Base-by-base conservation (phyloP, 2,113 vertebrate genomes). In the Aviceda subcristata region DNA sequence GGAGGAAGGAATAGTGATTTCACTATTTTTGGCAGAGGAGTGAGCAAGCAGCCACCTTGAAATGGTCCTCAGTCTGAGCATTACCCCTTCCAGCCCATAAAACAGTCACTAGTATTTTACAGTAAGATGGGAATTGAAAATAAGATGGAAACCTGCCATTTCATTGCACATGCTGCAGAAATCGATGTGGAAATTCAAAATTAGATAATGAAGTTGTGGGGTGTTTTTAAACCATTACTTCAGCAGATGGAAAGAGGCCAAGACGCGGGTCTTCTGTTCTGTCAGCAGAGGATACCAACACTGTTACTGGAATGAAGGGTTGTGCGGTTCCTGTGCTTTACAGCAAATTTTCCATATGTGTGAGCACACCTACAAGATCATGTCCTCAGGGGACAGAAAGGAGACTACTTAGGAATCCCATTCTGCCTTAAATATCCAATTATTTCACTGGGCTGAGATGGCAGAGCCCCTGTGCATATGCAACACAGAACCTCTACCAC, bases 81-180 rank as follows among this genome's bases (percentile, higher is more conserved):
- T 78, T 78, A 71, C 79, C 51, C 82, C 67, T 95, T 96, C 68
- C 56, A 89, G 79, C 72, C 38, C 86, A 89, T 89, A 92, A 95
- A 95, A 50, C 38, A 88, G 75, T 86, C 95, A 83, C 75, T 39
- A 75, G 57, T 71, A 74, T 93, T 93, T 94, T 51, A 84, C 64
- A 94, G 1, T 86, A 95, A 92, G 67, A 95, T 16, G 41, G 46
- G 63, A 86, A 94, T 71, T 7, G 6, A 96, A 95, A 95, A 83
- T 80, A 86, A 77, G 85, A 94, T 94, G 94, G 95, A 95, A 92
- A 78, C 12, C 43, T 96, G 96, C 95, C 95, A 93, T 63, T 81
- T 88, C 55, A 83, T 36, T 92, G 71, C 86, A 96, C 76, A 94
- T 78, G 82, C 59, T 88, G 79, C 88, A 95, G 63, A 92, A 94